These are phyloP conservation scores for Hydrolagus colliei DNA, from an alignment of 2,797 vertebrate species.

Conservation along the genomic window DNA sequence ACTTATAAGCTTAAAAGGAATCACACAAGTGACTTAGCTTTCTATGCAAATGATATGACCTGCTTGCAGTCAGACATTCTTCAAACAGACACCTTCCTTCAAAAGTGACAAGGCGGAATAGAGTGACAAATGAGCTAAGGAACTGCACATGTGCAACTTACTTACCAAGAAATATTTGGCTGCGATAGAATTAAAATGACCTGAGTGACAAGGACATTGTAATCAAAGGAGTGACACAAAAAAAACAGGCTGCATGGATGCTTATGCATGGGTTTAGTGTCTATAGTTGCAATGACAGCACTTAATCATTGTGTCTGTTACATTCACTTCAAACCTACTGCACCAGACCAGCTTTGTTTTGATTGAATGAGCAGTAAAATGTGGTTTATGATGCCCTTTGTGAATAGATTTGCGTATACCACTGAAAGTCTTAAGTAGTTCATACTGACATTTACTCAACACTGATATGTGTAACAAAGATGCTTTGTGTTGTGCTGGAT, in stretches of 20 bases:
- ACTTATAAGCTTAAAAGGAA: neutral
- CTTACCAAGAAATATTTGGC: slow-evolving; percentile 59
- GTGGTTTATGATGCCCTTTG: slow-evolving; percentile 33
- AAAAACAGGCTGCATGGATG: slow-evolving; percentile 34
- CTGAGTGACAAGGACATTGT: slow-evolving; percentile 74
- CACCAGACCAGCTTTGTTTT: slow-evolving; percentile 40
- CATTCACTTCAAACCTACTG: slow-evolving; percentile 37
- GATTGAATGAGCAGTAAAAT: slow-evolving; percentile 35
- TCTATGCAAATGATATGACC: slow-evolving; percentile 87
- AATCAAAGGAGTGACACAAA: slow-evolving; percentile 49
- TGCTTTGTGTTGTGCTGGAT: slow-evolving; percentile 35
- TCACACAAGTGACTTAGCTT: slow-evolving; percentile 46
- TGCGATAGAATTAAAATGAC: slow-evolving; percentile 66
- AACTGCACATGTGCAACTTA: slow-evolving; percentile 66
- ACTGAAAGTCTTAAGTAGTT: slow-evolving; percentile 34
- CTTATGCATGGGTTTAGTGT: slow-evolving; percentile 37
- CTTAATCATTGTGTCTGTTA: slow-evolving; percentile 44
- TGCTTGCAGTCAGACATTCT: slow-evolving; percentile 80
- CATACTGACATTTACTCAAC: slow-evolving; percentile 43
- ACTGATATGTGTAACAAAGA: slow-evolving; percentile 44
- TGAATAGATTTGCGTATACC: slow-evolving; percentile 28
- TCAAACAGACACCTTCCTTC: slow-evolving; percentile 89
- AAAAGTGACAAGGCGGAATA: slow-evolving; percentile 72
- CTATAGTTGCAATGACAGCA: slow-evolving; percentile 39
- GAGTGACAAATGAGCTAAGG: slow-evolving; percentile 84